Conservation (phyloP, 2,888 invertebrate genomes). For the Taphrorychus bicolor region DNA sequence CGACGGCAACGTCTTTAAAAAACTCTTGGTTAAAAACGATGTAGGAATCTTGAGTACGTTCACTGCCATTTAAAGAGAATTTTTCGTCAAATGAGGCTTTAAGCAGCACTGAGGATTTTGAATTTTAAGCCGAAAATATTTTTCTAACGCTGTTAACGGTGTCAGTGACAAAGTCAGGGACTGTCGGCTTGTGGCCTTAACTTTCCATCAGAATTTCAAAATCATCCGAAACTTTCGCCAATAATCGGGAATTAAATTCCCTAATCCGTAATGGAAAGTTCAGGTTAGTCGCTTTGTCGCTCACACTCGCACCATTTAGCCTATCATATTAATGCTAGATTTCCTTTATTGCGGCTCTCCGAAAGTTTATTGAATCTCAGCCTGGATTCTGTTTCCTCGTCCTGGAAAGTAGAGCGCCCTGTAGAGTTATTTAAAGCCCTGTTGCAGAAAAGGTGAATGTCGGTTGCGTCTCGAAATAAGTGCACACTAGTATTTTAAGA, state of each 20-base stretch:
- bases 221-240: too few relatives aligned
- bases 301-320: too few relatives aligned
- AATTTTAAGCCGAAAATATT: too few relatives aligned
- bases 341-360: not conserved
- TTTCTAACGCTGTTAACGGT: too few relatives aligned
- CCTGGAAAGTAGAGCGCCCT: slow-evolving; percentile 31
- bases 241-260: too few relatives aligned
- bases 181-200: too few relatives aligned
- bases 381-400: not conserved
- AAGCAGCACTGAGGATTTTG: slow-evolving; percentile 9
- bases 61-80: not conserved
- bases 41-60: slow-evolving; percentile 15
- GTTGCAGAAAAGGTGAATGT: slow-evolving; percentile 51
- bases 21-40: slow-evolving; percentile 8
- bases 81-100: too few relatives aligned
- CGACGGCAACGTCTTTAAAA: slow-evolving; percentile 10
- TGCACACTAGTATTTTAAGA: slow-evolving; percentile 56
- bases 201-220: too few relatives aligned
- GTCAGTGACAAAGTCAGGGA: too few relatives aligned
- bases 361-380: not conserved
- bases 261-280: too few relatives aligned
- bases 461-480: slow-evolving; percentile 49
- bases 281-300: too few relatives aligned
- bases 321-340: too few relatives aligned
- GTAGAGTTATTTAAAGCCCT: slow-evolving; percentile 32